These are phyloP conservation scores for Drosophila prolongata DNA, from an alignment of 2,888 invertebrate genomes.

Conservation along the genomic window DNA sequence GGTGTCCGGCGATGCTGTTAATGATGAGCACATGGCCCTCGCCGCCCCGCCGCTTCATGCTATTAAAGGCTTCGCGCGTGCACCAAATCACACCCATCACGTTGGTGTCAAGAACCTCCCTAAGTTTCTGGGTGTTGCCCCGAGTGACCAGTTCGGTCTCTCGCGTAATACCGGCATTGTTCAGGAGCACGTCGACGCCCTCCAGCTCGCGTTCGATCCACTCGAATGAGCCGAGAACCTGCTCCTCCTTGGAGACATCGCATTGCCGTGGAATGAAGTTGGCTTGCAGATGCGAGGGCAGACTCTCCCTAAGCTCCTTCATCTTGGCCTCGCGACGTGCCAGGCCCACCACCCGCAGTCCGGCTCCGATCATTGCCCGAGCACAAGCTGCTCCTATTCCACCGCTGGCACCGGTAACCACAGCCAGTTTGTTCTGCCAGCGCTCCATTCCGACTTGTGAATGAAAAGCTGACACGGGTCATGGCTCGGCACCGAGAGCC, in stretches of 20 bases:
- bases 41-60: slow-evolving; percentile 84
- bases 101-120: slow-evolving; percentile 85
- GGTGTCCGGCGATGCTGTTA: slow-evolving; percentile 84
- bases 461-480: slow-evolving; percentile 10
- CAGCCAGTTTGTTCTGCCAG: slow-evolving; percentile 87
- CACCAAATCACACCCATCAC: slow-evolving; percentile 85
- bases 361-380: slow-evolving; percentile 84
- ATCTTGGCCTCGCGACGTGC: slow-evolving; percentile 85
- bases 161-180: slow-evolving; percentile 85
- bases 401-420: slow-evolving; percentile 88
- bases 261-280: slow-evolving; percentile 85
- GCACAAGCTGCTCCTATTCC: slow-evolving; percentile 87
- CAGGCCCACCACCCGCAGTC: slow-evolving; percentile 86
- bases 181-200: slow-evolving; percentile 86
- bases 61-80: slow-evolving; percentile 85
- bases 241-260: slow-evolving; percentile 86
- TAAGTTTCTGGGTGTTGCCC: slow-evolving; percentile 80
- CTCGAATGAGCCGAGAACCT: slow-evolving; percentile 86
- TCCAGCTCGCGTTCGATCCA: slow-evolving; percentile 85
- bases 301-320: slow-evolving; percentile 69
- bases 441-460: slow-evolving; percentile 85
- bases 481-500: background rate
- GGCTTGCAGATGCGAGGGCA: slow-evolving; percentile 72
- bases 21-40: slow-evolving; percentile 86
- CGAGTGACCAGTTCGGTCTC: slow-evolving; percentile 78